A percentile compares a stretch with the other conserved stretches of the same genome.
These are phyloP conservation scores for Perognathus longimembris DNA, from an alignment of 2,113 vertebrate species.

Conservation along the genomic window DNA sequence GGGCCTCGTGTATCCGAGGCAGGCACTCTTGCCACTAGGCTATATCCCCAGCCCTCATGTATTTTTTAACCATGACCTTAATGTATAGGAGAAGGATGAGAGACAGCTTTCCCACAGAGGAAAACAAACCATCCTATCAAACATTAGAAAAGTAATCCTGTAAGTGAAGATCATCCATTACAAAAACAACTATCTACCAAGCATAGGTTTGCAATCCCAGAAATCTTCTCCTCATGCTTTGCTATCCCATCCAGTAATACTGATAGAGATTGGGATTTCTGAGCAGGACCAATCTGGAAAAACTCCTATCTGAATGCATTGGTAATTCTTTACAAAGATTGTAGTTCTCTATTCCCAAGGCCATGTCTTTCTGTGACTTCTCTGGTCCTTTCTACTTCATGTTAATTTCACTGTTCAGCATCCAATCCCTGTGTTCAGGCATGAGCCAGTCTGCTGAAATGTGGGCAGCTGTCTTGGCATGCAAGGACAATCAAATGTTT, in stretches of 20 bases:
- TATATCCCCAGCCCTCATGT: too few relatives aligned
- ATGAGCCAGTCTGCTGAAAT: slow-evolving; percentile 52
- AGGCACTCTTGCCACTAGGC: too few relatives aligned
- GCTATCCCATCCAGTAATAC: slow-evolving; percentile 2
- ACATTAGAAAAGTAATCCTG: slow-evolving; percentile 43
- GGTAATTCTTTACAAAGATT: slow-evolving; percentile 59
- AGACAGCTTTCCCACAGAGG: neutral
- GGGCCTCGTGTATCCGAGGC: too few relatives aligned
- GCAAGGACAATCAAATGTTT: slow-evolving; percentile 66
- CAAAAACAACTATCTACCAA: slow-evolving; percentile 16
- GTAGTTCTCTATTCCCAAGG: slow-evolving; percentile 45
- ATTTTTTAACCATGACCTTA: slow-evolving; percentile 45
- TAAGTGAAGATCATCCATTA: neutral
- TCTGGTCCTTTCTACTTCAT: slow-evolving; percentile 45
- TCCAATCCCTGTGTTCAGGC: slow-evolving; percentile 54
- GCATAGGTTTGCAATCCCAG: slow-evolving; percentile 16
- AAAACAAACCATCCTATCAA: slow-evolving; percentile 26
- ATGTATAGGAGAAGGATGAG: neutral
- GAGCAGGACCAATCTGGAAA: slow-evolving; percentile 28
- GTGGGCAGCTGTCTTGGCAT: slow-evolving; percentile 64
- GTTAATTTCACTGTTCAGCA: slow-evolving; percentile 48
- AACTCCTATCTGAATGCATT: neutral
- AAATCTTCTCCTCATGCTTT: slow-evolving; percentile 25
- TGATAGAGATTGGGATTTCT: slow-evolving; percentile 54
- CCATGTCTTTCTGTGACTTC: slow-evolving; percentile 50